Evolutionary conservation across 2,888 invertebrate genomes (phyloP), one percentile per base, ranked within the genome.

Genomic region (Sphecodes monilicornis): DNA sequence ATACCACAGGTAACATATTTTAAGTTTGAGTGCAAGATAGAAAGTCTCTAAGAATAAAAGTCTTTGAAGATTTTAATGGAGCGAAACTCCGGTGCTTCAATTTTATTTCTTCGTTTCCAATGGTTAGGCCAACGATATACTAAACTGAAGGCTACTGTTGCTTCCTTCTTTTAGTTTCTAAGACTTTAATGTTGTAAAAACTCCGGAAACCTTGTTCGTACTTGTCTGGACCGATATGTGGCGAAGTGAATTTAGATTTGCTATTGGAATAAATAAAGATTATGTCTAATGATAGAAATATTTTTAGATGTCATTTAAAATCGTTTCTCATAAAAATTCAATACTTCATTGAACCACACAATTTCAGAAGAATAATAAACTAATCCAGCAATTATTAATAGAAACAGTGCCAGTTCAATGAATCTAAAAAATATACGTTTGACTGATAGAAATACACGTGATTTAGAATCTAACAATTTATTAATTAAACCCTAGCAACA

Each of bases 141-240:
- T 66, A 66, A 66, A 66, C 36, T 36, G 66, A 22, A 66, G 22
- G 32, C 22, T 36, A 36, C 66, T 66, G 32, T 22, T 36, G 66
- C 32, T 22, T 66, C 66, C 36, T 66, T 66, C 66, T 66, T 73
- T 73, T 73, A 73, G 29, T 73, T 60, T 57, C 41, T 36, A 36
- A 66, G 66, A 66, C 36, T 36, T 66, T 36, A 10, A 66, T 36
- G 66, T 36, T 36, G 10, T 36, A 66, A 32, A 36, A 66, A 36
- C 22, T 36, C 22, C 22, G 8, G 36, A 22, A 66, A 66, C 32
- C 36, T 66, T 66, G 22, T 36, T 36, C 36, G 22, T 36, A 22
- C 36, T 66, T 66, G 36, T 32, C 66, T 66, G 22, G 46, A 22
- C 8, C 29, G 32, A 8, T 18, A 18, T 60, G 29, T 60, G 11